These are phyloP conservation scores for Nothoprocta perdicaria DNA, from an alignment of 2,113 vertebrate genomes.

Conservation along the genomic window DNA sequence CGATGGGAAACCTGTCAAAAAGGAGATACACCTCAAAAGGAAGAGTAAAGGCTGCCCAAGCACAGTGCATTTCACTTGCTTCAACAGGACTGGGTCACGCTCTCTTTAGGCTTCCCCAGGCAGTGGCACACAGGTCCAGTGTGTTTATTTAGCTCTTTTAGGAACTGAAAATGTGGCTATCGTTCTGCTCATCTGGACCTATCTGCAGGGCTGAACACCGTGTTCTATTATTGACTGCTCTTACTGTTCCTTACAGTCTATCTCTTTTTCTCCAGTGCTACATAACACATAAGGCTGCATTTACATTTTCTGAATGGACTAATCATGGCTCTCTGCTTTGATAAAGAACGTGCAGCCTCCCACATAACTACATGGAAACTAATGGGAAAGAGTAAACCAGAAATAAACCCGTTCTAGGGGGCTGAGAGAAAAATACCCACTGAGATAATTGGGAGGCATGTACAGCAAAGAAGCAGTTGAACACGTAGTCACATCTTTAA, in stretches of 20 bases:
- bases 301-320: constrained; percentile 80
- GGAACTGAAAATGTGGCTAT: neutral
- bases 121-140: neutral
- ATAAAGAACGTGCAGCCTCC: constrained; percentile 67
- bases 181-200: neutral
- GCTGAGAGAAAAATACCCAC: constrained; percentile 68
- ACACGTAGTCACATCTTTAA: constrained; percentile 36
- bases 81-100: neutral
- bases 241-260: constrained; percentile 41
- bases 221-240: neutral
- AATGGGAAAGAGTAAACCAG: constrained; percentile 67
- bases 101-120: neutral
- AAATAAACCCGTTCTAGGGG: constrained; percentile 54
- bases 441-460: constrained; percentile 55
- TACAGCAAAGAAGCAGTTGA: constrained; percentile 53
- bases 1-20: neutral
- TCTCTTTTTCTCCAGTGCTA: neutral
- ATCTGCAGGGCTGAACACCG: neutral
- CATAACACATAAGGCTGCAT: constrained; percentile 55
- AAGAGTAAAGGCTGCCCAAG: neutral
- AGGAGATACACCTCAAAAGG: neutral
- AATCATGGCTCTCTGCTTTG: constrained; percentile 71
- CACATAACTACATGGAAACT: constrained; percentile 66
- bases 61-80: neutral
- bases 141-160: neutral